Conservation (phyloP, 2,797 vertebrate genomes). For the Dryobates pubescens region DNA sequence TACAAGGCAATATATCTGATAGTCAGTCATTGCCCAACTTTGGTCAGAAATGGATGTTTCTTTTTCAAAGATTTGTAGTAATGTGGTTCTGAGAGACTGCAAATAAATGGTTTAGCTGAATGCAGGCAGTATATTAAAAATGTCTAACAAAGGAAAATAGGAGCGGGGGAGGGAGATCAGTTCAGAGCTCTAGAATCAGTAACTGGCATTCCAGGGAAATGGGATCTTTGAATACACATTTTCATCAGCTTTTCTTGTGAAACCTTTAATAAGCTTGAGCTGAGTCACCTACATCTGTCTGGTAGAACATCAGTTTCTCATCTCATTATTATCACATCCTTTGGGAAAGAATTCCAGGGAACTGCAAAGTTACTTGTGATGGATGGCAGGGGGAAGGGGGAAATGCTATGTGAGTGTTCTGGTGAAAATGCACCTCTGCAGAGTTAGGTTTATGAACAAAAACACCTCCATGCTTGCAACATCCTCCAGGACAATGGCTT, state of each 20-base stretch:
- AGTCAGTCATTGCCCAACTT: constrained; percentile 12
- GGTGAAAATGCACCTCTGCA: background rate
- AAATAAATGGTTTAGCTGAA: background rate
- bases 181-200: background rate
- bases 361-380: background rate
- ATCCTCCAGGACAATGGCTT: background rate
- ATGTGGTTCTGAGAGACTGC: constrained; percentile 24
- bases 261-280: constrained; percentile 9
- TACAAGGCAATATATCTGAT: constrained; percentile 1
- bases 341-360: background rate
- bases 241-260: constrained; percentile 22
- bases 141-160: background rate
- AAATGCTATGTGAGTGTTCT: background rate
- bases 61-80: constrained; percentile 33
- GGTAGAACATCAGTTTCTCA: background rate
- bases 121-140: constrained; percentile 9
- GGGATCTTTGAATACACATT: background rate
- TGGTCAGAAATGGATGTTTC: constrained; percentile 34
- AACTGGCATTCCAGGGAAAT: background rate
- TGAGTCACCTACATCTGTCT: background rate
- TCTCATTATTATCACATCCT: background rate
- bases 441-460: background rate
- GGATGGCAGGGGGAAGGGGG: background rate
- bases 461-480: background rate
- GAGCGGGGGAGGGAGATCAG: background rate